These are phyloP conservation scores for Alethe diademata DNA, from an alignment of 2,113 vertebrate genomes.

Conservation along the genomic window DNA sequence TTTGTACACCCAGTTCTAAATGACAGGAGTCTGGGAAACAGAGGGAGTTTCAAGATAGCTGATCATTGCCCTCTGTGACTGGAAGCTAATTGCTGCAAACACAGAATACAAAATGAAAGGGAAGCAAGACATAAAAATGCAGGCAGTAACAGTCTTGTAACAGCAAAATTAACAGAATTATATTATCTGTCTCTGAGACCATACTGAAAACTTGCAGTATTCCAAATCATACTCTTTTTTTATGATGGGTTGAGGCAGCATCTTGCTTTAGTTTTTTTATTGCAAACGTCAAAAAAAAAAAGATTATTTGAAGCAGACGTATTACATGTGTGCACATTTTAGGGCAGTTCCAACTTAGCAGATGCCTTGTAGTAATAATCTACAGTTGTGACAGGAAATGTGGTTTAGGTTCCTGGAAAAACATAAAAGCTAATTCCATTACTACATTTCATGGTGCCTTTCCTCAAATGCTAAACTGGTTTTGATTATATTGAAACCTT, in stretches of 20 bases:
- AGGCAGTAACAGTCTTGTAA: constrained; percentile 58
- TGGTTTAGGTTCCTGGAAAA: constrained; percentile 80
- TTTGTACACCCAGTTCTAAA: background rate
- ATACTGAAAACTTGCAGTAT: constrained; percentile 52
- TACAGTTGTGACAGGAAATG: constrained; percentile 82
- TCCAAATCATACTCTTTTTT: constrained; percentile 51
- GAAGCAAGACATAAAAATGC: constrained; percentile 49
- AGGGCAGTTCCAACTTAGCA: constrained; percentile 66
- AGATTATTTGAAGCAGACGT: constrained; percentile 73
- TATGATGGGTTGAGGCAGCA: constrained; percentile 61
- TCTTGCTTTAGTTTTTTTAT: constrained; percentile 73
- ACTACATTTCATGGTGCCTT: constrained; percentile 76
- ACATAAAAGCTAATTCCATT: constrained; percentile 83
- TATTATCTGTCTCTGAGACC: constrained; percentile 62
- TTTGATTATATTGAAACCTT: constrained; percentile 73
- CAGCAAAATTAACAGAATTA: constrained; percentile 69
- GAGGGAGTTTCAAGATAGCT: background rate
- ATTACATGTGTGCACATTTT: constrained; percentile 69
- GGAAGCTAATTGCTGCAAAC: constrained; percentile 60
- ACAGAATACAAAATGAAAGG: constrained; percentile 53
- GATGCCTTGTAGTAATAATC: constrained; percentile 79
- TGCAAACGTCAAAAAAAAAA: constrained; percentile 59
- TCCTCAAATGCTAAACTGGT: constrained; percentile 74
- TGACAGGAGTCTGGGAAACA: background rate
- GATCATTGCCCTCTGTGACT: constrained; percentile 43